Base-by-base conservation (phyloP, 2,888 invertebrate genomes). In the Eupithecia pulchellata region DNA sequence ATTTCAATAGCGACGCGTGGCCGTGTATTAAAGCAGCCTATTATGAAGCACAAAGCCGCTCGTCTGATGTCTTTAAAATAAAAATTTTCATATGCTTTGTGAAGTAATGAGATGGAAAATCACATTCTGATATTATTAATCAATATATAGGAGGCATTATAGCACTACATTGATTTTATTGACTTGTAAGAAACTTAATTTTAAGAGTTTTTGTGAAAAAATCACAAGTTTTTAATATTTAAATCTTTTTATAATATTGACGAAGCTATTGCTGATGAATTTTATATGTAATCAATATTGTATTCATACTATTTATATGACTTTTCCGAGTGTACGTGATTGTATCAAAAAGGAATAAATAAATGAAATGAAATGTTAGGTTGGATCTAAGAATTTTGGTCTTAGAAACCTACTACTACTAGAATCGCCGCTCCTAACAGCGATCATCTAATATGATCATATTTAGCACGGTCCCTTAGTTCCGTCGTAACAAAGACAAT, bases 1-100 rank as follows among this genome's bases (percentile, higher is more conserved):
- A 67, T 77, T 76, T 77, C 75, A 71, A 71, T 73, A 57, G 76
- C 68, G 62, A 73, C 64, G 70, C 74, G 68, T 74, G 69, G 57
- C 66, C 72, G 65, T 62, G 67, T 68, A 75, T 79, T 71, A 76
- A 76, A 77, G 62, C 60, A 60, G 66, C 34, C 2, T 64, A 66
- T 63, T 71, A 75, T 73, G 69, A 64, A n/a, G 32, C 27, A 55
- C 63, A 67, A 64, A 64, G 69, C 66, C 57, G 58, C 63, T 17
- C 64, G 64, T 71, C 36, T 72, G 57, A 61, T 68, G 29, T 72
- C 71, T 64, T 60, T 66, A 55, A 73, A 73, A 71, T 69, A 69
- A 67, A 72, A 57, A 58, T 71, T 60, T 64, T 68, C 69, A 68
- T 69, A 69, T 69, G 55, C 65, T 77, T 69, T 75, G 69, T 74